Conservation (phyloP, 2,113 vertebrate species). For the Corvus moneduloides region DNA sequence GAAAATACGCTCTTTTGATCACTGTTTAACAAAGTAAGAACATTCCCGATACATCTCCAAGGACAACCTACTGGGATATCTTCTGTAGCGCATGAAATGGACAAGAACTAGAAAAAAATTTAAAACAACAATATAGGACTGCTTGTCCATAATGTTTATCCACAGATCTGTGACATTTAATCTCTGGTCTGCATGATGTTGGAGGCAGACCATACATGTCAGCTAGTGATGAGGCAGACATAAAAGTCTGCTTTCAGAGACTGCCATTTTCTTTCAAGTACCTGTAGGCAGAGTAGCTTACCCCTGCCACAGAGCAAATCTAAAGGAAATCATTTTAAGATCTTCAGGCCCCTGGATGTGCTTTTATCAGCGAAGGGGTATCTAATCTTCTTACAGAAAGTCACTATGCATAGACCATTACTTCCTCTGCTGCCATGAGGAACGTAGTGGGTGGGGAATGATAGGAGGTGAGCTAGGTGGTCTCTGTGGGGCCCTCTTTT, state of each 20-base stretch:
- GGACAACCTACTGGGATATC: background rate
- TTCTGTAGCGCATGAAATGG: background rate
- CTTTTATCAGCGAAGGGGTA: background rate
- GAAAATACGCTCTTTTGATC: background rate
- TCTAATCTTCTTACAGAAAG: background rate
- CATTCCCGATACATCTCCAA: background rate
- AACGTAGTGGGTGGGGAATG: background rate
- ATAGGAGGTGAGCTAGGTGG: background rate
- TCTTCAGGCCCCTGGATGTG: background rate
- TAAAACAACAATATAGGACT: background rate
- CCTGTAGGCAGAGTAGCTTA: background rate
- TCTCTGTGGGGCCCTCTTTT: background rate
- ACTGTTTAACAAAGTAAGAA: background rate
- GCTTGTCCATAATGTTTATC: background rate
- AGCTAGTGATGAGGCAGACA: background rate
- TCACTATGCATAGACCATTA: background rate
- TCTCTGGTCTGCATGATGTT: rapidly evolving
- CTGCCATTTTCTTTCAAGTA: background rate
- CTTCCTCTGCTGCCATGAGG: background rate
- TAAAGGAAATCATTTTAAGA: background rate
- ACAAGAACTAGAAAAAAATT: background rate
- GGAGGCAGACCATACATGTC: background rate
- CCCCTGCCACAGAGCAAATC: background rate
- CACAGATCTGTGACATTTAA: background rate
- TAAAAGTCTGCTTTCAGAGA: background rate